These are phyloP conservation scores for Myotis brandtii DNA, from an alignment of 2,113 vertebrate species.

Conservation along the genomic window DNA sequence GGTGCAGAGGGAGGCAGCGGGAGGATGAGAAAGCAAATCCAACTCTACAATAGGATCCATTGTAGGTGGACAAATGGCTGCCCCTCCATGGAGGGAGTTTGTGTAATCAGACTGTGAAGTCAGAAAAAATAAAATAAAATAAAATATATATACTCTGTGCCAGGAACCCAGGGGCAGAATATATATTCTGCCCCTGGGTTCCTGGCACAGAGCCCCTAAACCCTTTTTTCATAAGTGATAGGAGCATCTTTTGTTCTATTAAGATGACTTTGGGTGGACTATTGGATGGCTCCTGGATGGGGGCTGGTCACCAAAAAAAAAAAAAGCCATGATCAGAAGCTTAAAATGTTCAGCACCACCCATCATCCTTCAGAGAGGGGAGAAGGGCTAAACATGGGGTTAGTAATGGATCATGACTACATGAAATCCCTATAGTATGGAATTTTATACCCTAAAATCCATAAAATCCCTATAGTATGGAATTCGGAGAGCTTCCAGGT, in stretches of 20 bases:
- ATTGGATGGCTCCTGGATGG: neutral
- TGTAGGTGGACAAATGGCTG: neutral
- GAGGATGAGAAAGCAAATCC: neutral
- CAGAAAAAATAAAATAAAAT: too few relatives aligned
- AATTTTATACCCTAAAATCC: neutral
- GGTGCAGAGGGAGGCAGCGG: neutral
- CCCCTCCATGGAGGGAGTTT: neutral
- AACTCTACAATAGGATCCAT: neutral
- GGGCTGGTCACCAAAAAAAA: neutral
- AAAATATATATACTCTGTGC: too few relatives aligned
- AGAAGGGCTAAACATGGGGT: neutral
- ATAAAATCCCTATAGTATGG: neutral
- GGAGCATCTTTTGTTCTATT: neutral
- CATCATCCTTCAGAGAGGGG: neutral
- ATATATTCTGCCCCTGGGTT: neutral
- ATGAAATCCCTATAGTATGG: neutral
- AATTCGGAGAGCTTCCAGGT: neutral
- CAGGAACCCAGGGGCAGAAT: too few relatives aligned
- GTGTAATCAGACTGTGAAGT: neutral
- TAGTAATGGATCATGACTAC: neutral
- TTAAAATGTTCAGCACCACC: neutral
- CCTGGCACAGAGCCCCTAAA: neutral
- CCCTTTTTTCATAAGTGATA: neutral
- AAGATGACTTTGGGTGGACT: neutral
- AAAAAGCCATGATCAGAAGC: neutral